Base-by-base conservation (phyloP, 2,797 vertebrate species). In the Gymnopithys bicolor region DNA sequence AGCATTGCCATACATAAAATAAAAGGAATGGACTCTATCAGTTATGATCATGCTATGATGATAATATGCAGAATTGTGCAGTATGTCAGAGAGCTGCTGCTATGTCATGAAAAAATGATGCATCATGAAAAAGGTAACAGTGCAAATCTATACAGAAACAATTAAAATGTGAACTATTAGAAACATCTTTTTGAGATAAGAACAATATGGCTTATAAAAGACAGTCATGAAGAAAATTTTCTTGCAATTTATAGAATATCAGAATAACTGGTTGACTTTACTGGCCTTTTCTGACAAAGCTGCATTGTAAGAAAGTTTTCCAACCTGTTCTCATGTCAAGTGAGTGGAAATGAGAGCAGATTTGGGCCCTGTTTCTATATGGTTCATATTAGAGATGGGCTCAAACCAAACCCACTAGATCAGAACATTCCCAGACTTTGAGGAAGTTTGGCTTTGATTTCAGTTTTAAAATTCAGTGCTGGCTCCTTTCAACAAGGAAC, bases 361-460 rank as follows among this genome's bases (percentile, higher is more conserved):
- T 89, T 95, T 89, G 81, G 77, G 30, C 73, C 76, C 59, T 73
- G 14, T 88, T 75, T 87, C 80, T 94, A 62, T 90, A 86, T 94
- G 93, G 93, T 94, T 97, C 80, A 15, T 82, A 94, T 96, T 94
- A 96, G 77, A 89, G 74, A 90, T 0, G 60, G 80, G 67, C 83
- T 96, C 8, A 32, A 96, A 96, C 74, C 77, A 96, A 95, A 93
- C 89, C 87, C 87, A 94, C 87, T 95, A 91, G 88, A 96, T 95
- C 94, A 96, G 95, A 97, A 95, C 95, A 96, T 97, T 95, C 95
- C 94, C 91, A 96, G 94, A 96, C 94, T 96, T 97, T 96, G 96
- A 96, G 94, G 91, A 97, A 94, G 95, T 96, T 96, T 96, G 95
- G 94, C 95, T 96, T 77, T 90, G 56, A 96, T 92, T 91, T 94